phyloP scores from a whole-genome alignment of 1,140 invertebrate species.

The Bemisia tabaci region DNA sequence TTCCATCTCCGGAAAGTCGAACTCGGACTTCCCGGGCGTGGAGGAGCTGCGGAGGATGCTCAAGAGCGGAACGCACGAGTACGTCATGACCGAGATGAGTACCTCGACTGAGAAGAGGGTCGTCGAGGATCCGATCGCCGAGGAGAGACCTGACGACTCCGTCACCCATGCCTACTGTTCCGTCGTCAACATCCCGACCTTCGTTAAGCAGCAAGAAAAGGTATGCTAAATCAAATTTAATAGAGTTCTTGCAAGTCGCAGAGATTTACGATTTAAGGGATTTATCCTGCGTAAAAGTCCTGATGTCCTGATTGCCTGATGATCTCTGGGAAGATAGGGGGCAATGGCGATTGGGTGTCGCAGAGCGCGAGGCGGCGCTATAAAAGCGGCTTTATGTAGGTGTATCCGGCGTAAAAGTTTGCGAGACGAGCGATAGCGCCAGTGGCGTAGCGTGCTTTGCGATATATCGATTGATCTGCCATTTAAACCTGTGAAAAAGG shows the following conservation, averaged over 20 bases:
- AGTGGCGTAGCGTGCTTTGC: too few species aligned
- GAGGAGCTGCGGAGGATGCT: constrained; percentile 26
- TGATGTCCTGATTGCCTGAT: too few species aligned
- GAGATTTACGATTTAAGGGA: constrained; percentile 5
- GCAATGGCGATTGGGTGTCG: too few species aligned
- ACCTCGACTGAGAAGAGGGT: constrained; percentile 7
- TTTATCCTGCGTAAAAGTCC: too few species aligned
- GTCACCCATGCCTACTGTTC: constrained; percentile 42
- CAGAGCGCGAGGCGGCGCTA: too few species aligned
- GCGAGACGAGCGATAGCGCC: too few species aligned
- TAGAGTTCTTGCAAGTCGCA: neutral
- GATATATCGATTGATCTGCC: too few species aligned
- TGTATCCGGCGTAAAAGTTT: too few species aligned
- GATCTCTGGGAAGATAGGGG: too few species aligned
- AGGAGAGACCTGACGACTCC: neutral
- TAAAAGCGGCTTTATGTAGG: too few species aligned
- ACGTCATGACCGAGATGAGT: constrained; percentile 26
- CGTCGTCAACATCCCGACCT: constrained; percentile 67
- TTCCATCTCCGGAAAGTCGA: neutral
- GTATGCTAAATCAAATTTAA: constrained; percentile 12
- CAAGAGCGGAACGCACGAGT: constrained; percentile 26
- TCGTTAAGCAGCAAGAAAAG: constrained; percentile 57
- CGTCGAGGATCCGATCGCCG: constrained; percentile 18
- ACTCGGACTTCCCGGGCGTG: neutral
- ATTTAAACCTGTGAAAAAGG: too few species aligned